A percentile compares a stretch with the other conserved stretches of the same genome.
These are phyloP conservation scores for Pocillopora grandis DNA, from an alignment of 92 coral and sea anemone genomes.

Conservation along the genomic window DNA sequence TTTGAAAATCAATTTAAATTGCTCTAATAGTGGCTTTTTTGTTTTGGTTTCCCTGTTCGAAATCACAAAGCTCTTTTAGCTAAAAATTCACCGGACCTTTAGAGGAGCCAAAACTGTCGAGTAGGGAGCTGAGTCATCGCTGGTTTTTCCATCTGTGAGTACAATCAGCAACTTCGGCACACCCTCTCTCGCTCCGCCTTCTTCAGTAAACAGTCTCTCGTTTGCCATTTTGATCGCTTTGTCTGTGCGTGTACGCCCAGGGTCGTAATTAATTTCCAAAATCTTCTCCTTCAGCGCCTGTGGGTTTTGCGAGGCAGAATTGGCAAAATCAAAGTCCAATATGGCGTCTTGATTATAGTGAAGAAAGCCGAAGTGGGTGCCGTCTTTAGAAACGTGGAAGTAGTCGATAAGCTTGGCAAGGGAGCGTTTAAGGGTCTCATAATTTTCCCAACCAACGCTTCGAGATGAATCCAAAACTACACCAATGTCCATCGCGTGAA, in stretches of 20 bases:
- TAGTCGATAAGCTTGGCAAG: conserved; percentile 75
- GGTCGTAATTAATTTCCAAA: conserved; percentile 61
- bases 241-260: conserved; percentile 83
- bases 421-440: conserved; percentile 68
- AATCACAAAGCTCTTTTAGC: no score
- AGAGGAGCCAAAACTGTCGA: conserved; percentile 65
- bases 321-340: conserved; percentile 74
- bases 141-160: conserved; percentile 70
- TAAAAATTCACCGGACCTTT: conserved; percentile 47
- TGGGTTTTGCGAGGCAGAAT: conserved; percentile 61
- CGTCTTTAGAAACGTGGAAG: conserved; percentile 76
- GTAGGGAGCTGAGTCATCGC: conserved; percentile 64
- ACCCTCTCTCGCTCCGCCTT: conserved; percentile 80
- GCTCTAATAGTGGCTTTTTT: no score
- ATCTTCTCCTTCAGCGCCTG: conserved; percentile 70
- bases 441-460: conserved; percentile 63
- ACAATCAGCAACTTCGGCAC: conserved; percentile 82
- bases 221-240: conserved; percentile 69
- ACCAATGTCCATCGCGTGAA: conserved; percentile 82
- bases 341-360: conserved; percentile 78
- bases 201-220: conserved; percentile 67
- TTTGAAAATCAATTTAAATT: no score
- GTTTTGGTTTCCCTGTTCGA: no score
- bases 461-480: conserved; percentile 75
- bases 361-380: conserved; percentile 83